phyloP scores from a whole-genome alignment of 92 coral and sea anemone genomes.

The Actinernus sp. region DNA sequence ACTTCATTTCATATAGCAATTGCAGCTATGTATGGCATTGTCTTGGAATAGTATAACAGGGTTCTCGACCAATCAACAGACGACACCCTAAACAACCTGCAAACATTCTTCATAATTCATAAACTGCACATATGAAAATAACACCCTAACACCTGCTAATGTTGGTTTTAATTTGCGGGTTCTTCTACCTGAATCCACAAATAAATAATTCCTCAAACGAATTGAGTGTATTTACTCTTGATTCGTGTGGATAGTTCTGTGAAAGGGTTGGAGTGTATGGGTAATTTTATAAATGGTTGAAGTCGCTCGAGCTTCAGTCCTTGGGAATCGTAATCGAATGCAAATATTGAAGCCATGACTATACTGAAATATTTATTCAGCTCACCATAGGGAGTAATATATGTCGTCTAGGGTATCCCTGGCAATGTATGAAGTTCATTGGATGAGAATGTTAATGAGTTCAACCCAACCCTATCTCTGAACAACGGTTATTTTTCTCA shows the following conservation, averaged over 20 bases:
- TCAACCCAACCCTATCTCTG: constrained; percentile 29
- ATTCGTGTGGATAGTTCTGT: no score
- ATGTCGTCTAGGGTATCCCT: constrained; percentile 56
- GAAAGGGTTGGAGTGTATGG: no score
- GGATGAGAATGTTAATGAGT: constrained; percentile 29
- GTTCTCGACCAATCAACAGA: constrained; percentile 65
- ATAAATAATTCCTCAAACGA: constrained; percentile 22
- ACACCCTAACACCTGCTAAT: constrained; percentile 74
- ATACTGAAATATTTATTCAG: constrained; percentile 75
- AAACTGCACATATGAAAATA: constrained; percentile 97
- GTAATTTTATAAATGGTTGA: no score
- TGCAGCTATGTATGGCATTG: constrained; percentile 83
- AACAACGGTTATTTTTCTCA: constrained; percentile 7
- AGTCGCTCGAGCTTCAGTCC: no score
- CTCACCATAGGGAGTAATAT: constrained; percentile 74
- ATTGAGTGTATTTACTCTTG: background rate
- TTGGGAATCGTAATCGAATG: constrained; percentile 41
- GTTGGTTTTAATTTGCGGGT: constrained; percentile 59
- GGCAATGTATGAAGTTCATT: constrained; percentile 39
- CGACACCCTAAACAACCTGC: constrained; percentile 85
- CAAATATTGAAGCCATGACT: constrained; percentile 76
- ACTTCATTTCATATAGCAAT: constrained; percentile 85
- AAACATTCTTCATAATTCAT: constrained; percentile 84
- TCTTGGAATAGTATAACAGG: constrained; percentile 84
- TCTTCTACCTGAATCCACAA: constrained; percentile 54